Percentiles rank a stretch among this genome's conserved stretches.
These are phyloP conservation scores for Hydropotes inermis DNA, from an alignment of 2,113 vertebrate genomes.

Conservation along the genomic window DNA sequence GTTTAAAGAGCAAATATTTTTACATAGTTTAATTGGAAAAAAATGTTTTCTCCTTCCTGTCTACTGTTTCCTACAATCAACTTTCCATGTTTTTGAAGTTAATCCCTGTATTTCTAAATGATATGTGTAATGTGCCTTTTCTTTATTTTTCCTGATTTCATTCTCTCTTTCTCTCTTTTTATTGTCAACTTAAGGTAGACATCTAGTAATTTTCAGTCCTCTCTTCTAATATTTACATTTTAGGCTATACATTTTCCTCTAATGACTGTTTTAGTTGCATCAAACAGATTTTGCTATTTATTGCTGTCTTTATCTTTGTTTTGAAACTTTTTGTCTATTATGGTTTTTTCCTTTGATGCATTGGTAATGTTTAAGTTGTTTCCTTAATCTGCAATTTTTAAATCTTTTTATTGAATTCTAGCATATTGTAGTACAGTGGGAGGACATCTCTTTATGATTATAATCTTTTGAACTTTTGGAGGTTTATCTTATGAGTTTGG, in stretches of 20 bases:
- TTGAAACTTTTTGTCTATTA: background rate
- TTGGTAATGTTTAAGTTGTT: background rate
- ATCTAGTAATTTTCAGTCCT: background rate
- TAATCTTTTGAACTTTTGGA: background rate
- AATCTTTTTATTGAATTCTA: background rate
- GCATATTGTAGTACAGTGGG: background rate
- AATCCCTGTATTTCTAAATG: background rate
- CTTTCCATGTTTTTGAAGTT: background rate
- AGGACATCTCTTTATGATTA: background rate
- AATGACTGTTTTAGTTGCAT: background rate
- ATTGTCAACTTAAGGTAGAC: background rate
- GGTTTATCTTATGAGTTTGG: background rate
- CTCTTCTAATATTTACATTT: background rate
- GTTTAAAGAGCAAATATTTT: background rate
- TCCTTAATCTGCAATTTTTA: background rate
- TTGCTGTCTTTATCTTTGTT: background rate
- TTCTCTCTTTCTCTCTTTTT: background rate
- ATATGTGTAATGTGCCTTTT: background rate
- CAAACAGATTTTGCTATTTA: background rate
- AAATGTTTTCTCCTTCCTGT: background rate
- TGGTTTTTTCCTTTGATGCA: background rate
- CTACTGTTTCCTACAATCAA: background rate
- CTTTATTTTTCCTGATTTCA: background rate
- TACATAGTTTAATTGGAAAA: background rate
- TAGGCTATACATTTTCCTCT: background rate